Base-by-base conservation (phyloP, 2,113 vertebrate genomes). In the Leiothrix lutea region DNA sequence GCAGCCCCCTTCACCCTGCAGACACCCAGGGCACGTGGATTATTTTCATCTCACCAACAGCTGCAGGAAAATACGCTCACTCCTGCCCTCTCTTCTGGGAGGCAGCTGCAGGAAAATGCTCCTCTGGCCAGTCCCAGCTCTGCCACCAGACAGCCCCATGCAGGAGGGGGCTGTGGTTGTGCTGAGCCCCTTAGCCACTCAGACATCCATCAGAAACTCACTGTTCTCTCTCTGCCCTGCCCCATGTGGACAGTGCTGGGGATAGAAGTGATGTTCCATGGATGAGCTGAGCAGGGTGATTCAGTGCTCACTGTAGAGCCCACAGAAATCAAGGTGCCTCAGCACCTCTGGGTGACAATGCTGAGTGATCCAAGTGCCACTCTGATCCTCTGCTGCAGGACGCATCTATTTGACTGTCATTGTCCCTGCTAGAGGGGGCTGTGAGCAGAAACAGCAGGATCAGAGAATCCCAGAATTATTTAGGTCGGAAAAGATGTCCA, bases 171-270 rank as follows among this genome's bases (percentile, higher is more conserved):
- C 72, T 56, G 61, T 12, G 35, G 33, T 25, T 21, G 21, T 9
- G 51, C 66, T 1, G 20, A 71, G 48, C 22, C 67, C 15, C 3
- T 71, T 33, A 6, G 21, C 3, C 51, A 9, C 33, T 14, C 24
- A 33, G 50, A 47, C 42, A 20, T 35, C 28, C 19, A 11, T 57
- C 45, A 15, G 56, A 38, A 47, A 9, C 17, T 51, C 35, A 29
- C 1, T 7, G 1, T 13, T 22, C 23, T 40, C 67, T 31, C 31
- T 26, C 45, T 23, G n/a, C 42, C 28, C 36, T 18, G 56, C 47
- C 57, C 42, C 2, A 2, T 1, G 4, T 0, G 15, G 40, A 20
- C 31, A 80, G 7, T 33, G 67, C 72, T 53, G 1, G 1, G 2
- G 47, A 8, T 33, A 35, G 17, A 61, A 25, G 24, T 4, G 11